Conservation (phyloP, 2,888 invertebrate species). For the Leptarthrus brevirostris region DNA sequence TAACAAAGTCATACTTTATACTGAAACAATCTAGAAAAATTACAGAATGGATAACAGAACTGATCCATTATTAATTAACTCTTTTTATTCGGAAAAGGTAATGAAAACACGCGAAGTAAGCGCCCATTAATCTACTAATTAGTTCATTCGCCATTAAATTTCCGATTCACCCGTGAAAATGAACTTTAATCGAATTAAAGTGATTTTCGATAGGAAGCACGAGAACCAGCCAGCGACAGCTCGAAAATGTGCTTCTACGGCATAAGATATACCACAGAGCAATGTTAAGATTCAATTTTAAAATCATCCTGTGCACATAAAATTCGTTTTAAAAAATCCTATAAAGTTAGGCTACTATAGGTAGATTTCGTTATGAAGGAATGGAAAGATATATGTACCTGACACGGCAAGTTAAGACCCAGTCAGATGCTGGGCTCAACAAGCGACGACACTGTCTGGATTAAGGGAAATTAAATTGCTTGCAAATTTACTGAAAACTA, state of each 20-base stretch:
- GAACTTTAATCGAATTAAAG: constrained; percentile 33
- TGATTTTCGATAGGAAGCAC: constrained; percentile 12
- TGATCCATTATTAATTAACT: neutral
- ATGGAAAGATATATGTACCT: neutral
- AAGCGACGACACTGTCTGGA: constrained; percentile 23
- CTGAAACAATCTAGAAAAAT: too few relatives aligned
- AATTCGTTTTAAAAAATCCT: neutral
- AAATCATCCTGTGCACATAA: constrained; percentile 15
- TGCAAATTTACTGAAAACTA: constrained; percentile 32
- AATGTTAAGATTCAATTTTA: constrained; percentile 26
- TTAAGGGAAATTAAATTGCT: constrained; percentile 40
- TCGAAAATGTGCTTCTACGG: neutral
- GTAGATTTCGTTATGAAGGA: too few relatives aligned
- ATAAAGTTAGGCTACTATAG: neutral
- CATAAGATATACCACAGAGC: neutral
- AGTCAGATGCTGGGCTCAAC: neutral
- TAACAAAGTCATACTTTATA: too few relatives aligned
- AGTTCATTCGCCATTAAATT: neutral
- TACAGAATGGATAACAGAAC: too few relatives aligned
- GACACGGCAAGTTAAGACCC: neutral
- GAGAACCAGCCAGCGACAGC: neutral
- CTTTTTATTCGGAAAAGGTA: neutral
- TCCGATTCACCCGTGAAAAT: constrained; percentile 2
- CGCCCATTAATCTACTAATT: neutral
- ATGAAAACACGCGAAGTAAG: neutral